phyloP scores from a whole-genome alignment of 2,113 vertebrate genomes.

The Halichoerus grypus region DNA sequence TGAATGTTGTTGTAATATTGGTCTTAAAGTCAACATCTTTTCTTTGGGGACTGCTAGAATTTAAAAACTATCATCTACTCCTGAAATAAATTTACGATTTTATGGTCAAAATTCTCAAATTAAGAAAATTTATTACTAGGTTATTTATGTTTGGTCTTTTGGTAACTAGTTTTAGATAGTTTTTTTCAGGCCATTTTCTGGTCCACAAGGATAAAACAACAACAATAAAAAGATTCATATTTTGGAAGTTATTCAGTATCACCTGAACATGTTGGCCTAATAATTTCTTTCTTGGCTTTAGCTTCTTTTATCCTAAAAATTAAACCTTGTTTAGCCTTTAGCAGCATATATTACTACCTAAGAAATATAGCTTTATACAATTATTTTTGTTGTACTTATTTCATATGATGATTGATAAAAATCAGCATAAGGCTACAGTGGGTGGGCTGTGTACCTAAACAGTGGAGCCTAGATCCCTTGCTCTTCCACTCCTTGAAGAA shows the following conservation, averaged over 20 bases:
- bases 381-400: neutral
- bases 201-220: neutral
- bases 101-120: constrained; percentile 34
- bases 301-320: neutral
- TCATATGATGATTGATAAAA: neutral
- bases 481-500: neutral
- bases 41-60: neutral
- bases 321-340: neutral
- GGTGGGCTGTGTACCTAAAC: neutral
- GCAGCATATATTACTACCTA: neutral
- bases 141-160: neutral
- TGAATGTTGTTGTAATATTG: neutral
- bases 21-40: neutral
- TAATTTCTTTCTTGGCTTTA: neutral
- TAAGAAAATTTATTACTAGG: neutral
- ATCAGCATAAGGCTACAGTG: neutral
- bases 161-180: neutral
- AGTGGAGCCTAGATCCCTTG: neutral
- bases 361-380: neutral
- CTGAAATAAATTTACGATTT: neutral
- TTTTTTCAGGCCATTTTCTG: neutral
- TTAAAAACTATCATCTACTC: neutral
- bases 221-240: neutral
- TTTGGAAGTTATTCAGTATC: neutral
- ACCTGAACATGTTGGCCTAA: neutral